Evolutionary conservation across 2,888 invertebrate genomes (phyloP), one percentile per base, ranked within the genome.

Genomic region (Atrina japonica): DNA sequence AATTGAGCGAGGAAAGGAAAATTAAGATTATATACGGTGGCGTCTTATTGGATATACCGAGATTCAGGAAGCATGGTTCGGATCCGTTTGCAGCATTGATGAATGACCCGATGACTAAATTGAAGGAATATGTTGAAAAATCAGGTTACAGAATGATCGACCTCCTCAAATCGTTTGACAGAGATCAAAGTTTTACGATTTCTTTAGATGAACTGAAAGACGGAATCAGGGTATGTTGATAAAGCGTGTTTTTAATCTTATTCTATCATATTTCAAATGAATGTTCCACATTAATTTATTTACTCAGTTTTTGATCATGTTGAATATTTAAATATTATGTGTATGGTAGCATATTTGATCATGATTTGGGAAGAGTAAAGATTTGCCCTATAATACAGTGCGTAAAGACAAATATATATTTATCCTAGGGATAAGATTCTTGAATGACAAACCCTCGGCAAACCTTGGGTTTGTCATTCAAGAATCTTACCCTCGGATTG

Each of bases 91-190:
- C 76, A 30, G 76, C 80, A 52, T 82, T 87, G 68, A 69, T 79
- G 18, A 65, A 79, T 21, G 83, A 88, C 69, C 88, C 88, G 1
- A 85, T 86, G 78, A 82, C 84, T 35, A 88, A 86, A 59, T 66
- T 89, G 18, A 80, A 78, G 53, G 70, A 74, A 16, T 87, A 83
- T 59, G 77, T 81, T 6, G 77, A 78, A 21, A 69, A 79, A 14
- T 70, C 77, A 9, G 85, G 87, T 9, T 83, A 87, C 59, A 76
- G 89, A 25, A 80, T 89, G 18, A 76, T 88, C 29, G 89, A 89
- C 67, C 73, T 89, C n/a, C 87, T 89, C 72, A 80, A 81, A 60
- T 85, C 86, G 64, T 85, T 89, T 52, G 89, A 89, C 77, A 87
- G 83, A 56, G 88, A 89, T 70, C 70, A 82, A 14, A 87, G 82